Conservation (phyloP, 1,140 invertebrate species). For the Drosophila pallidifrons region DNA sequence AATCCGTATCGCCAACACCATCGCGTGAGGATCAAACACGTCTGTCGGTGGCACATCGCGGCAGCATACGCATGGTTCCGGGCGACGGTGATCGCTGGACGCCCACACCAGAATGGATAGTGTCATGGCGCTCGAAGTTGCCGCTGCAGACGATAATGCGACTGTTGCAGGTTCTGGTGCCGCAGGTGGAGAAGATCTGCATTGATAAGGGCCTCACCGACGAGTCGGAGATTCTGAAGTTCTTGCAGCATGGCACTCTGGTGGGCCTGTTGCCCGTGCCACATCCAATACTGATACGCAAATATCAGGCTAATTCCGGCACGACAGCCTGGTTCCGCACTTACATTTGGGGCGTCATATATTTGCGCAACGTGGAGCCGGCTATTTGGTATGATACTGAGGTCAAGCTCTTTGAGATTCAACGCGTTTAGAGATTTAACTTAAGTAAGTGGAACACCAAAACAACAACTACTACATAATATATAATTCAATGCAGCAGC, state of each 20-base stretch:
- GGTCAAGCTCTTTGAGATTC: slow-evolving; percentile 99
- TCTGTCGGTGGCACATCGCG: slow-evolving; percentile 79
- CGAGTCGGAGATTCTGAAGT: slow-evolving; percentile 99
- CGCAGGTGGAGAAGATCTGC: slow-evolving; percentile 99
- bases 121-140: slow-evolving; percentile 98
- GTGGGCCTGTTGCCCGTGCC: slow-evolving; percentile 99
- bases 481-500: slow-evolving; percentile 37
- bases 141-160: slow-evolving; percentile 99
- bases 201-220: slow-evolving; percentile 99
- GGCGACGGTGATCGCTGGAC: slow-evolving; percentile 88
- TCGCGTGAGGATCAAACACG: slow-evolving; percentile 63
- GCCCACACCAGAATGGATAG: slow-evolving; percentile 97
- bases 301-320: slow-evolving; percentile 99
- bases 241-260: slow-evolving; percentile 99
- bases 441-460: slow-evolving; percentile 83
- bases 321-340: slow-evolving; percentile 99
- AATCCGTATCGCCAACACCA: slow-evolving; percentile 61
- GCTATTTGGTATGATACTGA: slow-evolving; percentile 99
- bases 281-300: slow-evolving; percentile 99
- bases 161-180: slow-evolving; percentile 98
- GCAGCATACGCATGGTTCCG: slow-evolving; percentile 82
- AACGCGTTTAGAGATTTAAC: slow-evolving; percentile 90
- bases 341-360: slow-evolving; percentile 99
- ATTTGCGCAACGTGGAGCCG: slow-evolving; percentile 98
- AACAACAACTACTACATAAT: slow-evolving; percentile 39